Base-by-base conservation (phyloP, 2,888 invertebrate genomes). In the Atrina japonica region DNA sequence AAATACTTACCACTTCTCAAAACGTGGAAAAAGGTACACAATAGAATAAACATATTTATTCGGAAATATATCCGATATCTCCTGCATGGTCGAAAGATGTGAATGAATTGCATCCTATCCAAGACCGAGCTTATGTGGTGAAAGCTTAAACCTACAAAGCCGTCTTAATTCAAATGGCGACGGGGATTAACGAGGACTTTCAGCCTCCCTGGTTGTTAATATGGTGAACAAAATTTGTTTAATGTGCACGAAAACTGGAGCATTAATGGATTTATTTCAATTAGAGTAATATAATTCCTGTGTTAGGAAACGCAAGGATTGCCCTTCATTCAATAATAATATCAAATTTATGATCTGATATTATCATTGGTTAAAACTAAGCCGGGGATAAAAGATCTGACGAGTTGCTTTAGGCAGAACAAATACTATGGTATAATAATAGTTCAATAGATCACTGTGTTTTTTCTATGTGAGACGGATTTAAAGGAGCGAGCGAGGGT, bases 301-400 rank as follows among this genome's bases (percentile, higher is more conserved):
- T 53, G 64, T 45, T 55, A 41, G 47, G 35, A 53, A 45, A 43
- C 53, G 43, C 45, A 61, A 61, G 41, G n/a, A 50, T 59, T 45
- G 27, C 65, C 59, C 49, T 60, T 70, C 60, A 61, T 40, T 55
- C 49, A 55, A 45, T 40, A 47, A 50, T 61, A 61, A 70, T 60
- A 56, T 66, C 64, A 45, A 53, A 49, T 47, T 30, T 61, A 61
- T 23, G 43, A 61, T 47, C 49, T 18, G 29, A 55, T 47, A 55
- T 60, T 65, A 55, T 60, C 61, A 70, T 70, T 70, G 70, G 70
- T 43, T 70, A 30, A 55, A 45, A 47, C 30, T 70, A 70, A 70
- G 70, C 66, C 70, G 23, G 23, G 70, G 70, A 70, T 70, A 70
- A 70, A 66, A 61, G 60, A 55, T 66, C 66, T 55, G 61, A 70